Conservation (phyloP, 2,113 vertebrate species). For the Campylomormyrus numenius region DNA sequence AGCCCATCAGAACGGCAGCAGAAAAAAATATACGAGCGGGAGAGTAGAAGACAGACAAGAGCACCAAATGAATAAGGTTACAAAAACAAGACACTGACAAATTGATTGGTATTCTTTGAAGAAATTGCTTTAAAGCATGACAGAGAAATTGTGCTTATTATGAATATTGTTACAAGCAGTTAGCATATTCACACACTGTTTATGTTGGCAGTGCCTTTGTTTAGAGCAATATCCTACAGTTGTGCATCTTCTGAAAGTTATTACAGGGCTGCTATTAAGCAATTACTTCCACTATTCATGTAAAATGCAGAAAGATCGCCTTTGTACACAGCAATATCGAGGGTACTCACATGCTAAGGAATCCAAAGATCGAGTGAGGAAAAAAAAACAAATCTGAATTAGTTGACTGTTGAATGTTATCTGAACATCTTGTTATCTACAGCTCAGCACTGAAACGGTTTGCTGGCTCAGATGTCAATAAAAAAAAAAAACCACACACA, state of each 20-base stretch:
- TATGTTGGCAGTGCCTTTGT: conserved; percentile 38
- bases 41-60: conserved; percentile 32
- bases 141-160: conserved; percentile 41
- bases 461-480: not conserved
- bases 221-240: not conserved
- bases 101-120: conserved; percentile 60
- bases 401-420: not conserved
- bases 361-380: conserved; percentile 23
- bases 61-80: conserved; percentile 61
- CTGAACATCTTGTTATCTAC: not conserved
- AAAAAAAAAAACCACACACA: not conserved
- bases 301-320: not conserved
- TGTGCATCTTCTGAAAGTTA: not conserved
- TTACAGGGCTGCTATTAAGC: not conserved
- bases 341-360: conserved; percentile 63
- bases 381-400: not conserved
- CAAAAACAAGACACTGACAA: conserved; percentile 63
- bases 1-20: conserved; percentile 18
- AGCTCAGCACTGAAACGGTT: not conserved
- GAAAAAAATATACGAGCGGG: conserved; percentile 39
- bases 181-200: conserved; percentile 65
- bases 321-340: not conserved
- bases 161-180: conserved; percentile 62
- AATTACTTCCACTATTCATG: not conserved
- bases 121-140: conserved; percentile 22